These are phyloP conservation scores for Colletes collaris DNA, from an alignment of 2,888 invertebrate genomes.

Conservation along the genomic window DNA sequence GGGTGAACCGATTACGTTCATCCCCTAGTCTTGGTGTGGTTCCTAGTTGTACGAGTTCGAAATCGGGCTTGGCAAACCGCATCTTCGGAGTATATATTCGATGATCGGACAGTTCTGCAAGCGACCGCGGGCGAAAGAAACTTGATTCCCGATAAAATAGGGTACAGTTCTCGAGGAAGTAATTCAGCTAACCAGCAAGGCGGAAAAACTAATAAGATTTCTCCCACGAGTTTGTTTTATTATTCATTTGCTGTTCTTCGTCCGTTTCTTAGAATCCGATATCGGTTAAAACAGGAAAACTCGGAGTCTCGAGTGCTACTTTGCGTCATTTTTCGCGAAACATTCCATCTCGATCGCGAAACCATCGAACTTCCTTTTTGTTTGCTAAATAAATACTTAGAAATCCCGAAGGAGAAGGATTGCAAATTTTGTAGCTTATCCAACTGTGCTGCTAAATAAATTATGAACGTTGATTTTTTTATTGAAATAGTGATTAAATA, in stretches of 20 bases:
- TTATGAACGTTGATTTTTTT: too few species aligned
- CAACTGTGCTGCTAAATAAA: too few species aligned
- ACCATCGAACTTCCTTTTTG: too few species aligned
- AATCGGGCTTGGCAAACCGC: constrained; percentile 45
- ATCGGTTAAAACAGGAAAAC: constrained; percentile 12
- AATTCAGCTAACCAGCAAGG: constrained; percentile 15
- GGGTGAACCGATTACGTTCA: not conserved
- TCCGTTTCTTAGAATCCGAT: constrained; percentile 3
- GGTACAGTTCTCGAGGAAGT: constrained; percentile 32
- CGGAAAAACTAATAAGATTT: constrained; percentile 49
- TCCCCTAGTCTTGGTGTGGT: constrained; percentile 23
- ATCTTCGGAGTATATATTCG: constrained; percentile 46
- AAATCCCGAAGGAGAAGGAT: too few species aligned
- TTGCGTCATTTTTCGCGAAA: not conserved
- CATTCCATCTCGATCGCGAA: not conserved
- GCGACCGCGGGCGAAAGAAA: constrained; percentile 39
- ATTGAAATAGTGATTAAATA: too few species aligned
- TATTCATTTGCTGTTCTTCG: constrained; percentile 22
- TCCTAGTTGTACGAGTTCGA: constrained; percentile 45
- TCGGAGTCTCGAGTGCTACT: not conserved
- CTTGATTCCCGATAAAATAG: constrained; percentile 57
- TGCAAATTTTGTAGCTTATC: too few species aligned
- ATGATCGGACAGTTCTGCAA: constrained; percentile 45
- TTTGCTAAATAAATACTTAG: too few species aligned
- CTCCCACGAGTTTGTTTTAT: constrained; percentile 18